Evolutionary conservation across 1,140 invertebrate genomes (phyloP), one percentile per base, ranked within the genome.

Genomic region (Listronotus bonariensis): DNA sequence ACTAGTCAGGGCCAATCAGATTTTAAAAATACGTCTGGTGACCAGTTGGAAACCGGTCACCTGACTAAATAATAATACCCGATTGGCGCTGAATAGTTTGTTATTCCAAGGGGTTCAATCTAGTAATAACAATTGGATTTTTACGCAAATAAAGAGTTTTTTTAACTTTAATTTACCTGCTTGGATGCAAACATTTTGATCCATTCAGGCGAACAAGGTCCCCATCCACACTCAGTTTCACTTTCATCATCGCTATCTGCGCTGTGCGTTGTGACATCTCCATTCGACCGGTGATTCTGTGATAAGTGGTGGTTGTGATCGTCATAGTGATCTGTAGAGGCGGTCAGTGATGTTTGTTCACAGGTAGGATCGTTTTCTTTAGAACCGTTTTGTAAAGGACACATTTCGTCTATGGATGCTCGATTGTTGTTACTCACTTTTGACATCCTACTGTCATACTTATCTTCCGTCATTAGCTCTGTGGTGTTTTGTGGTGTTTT

Each of bases 121-220:
- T n/a, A n/a, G n/a, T n/a, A n/a, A n/a, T n/a, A n/a, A n/a, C n/a
- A n/a, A n/a, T n/a, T n/a, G n/a, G n/a, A n/a, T n/a, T n/a, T n/a
- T n/a, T n/a, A n/a, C n/a, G n/a, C n/a, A n/a, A n/a, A n/a, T n/a
- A n/a, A n/a, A n/a, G n/a, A n/a, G n/a, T n/a, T n/a, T n/a, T n/a
- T n/a, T n/a, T n/a, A 38, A 49, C 26, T 17, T n/a, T 11, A 36
- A 12, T 17, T 51, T 36, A 65, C 62, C 52, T 95, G 88, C 68
- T 94, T 95, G n/a, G 92, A 93, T 20, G 92, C 91, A 72, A 94
- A 91, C 10, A 81, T 81, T 60, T 91, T 87, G 20, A 91, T 73
- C 88, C 89, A 93, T 0, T 79, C 76, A 0, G 91, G 90, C 36
- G 83, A 81, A 65, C 84, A 89, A 4, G 82, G 82, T 5, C 89